These are phyloP conservation scores for Casuarius casuarius DNA, from an alignment of 2,113 vertebrate species.

Conservation along the genomic window DNA sequence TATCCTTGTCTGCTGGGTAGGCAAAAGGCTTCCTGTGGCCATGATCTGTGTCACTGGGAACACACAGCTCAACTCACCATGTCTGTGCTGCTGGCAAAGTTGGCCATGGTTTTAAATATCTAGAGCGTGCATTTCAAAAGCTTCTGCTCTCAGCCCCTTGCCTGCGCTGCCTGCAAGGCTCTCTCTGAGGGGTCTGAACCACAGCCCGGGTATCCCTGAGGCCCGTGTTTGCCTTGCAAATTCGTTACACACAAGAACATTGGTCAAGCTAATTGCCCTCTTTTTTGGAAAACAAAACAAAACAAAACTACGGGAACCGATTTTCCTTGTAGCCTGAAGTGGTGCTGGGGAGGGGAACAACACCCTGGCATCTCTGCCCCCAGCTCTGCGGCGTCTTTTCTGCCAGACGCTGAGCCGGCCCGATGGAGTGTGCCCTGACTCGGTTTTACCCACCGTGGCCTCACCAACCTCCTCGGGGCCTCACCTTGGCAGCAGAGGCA, in stretches of 20 bases:
- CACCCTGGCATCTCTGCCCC: neutral
- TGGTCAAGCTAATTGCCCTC: neutral
- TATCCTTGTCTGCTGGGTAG: neutral
- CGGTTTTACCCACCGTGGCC: neutral
- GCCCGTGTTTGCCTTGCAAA: neutral
- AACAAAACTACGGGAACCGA: neutral
- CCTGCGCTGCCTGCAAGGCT: neutral
- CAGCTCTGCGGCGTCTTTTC: neutral
- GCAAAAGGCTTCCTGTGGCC: neutral
- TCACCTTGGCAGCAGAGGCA: neutral
- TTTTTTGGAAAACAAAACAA: neutral
- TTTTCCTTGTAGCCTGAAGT: neutral
- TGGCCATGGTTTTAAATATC: neutral
- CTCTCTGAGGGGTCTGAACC: neutral
- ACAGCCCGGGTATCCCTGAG: neutral
- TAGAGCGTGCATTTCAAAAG: neutral
- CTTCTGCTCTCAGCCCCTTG: neutral
- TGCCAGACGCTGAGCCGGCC: neutral
- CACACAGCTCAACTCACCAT: no score
- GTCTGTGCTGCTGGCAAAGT: neutral
- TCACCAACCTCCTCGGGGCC: neutral
- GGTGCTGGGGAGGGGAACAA: neutral
- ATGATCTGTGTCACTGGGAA: no score
- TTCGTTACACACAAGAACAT: neutral
- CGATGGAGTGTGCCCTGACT: rapidly evolving